A percentile compares a stretch with the other conserved stretches of the same genome.
Conservation (phyloP, 2,113 vertebrate species). For the Taurulus bubalis region DNA sequence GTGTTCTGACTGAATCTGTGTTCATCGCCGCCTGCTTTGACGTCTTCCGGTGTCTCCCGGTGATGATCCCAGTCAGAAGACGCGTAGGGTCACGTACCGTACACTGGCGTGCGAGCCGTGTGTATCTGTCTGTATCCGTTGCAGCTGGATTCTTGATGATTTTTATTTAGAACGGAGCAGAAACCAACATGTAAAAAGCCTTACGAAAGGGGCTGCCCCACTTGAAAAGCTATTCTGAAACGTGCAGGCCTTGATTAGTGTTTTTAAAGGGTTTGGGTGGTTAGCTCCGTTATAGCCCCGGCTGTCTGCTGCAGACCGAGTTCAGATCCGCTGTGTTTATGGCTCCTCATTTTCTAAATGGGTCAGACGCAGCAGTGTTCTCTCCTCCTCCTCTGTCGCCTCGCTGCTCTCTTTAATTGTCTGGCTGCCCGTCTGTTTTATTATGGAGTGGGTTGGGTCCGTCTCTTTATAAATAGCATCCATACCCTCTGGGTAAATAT, state of each 20-base stretch:
- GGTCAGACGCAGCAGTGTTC: slow-evolving; percentile 60
- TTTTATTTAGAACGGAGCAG: slow-evolving; percentile 36
- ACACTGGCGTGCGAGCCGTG: not conserved
- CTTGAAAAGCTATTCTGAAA: slow-evolving; percentile 43
- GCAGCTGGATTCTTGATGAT: slow-evolving; percentile 29
- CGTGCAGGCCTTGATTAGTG: slow-evolving; percentile 43
- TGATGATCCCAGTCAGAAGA: not conserved
- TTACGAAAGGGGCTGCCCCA: slow-evolving; percentile 22
- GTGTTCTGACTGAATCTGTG: not conserved
- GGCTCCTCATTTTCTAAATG: slow-evolving; percentile 72
- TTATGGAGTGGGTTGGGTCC: slow-evolving; percentile 30
- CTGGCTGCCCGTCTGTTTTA: slow-evolving; percentile 58
- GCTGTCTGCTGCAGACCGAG: slow-evolving; percentile 35
- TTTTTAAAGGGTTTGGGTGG: slow-evolving; percentile 37
- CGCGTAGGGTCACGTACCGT: too few relatives aligned
- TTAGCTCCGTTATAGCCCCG: slow-evolving; percentile 32
- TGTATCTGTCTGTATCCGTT: not conserved
- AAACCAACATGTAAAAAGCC: slow-evolving; percentile 21
- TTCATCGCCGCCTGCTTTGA: not conserved
- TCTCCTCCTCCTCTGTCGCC: slow-evolving; percentile 23
- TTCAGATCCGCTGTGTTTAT: slow-evolving; percentile 30
- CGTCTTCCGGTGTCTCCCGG: not conserved
- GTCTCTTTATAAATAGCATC: slow-evolving; percentile 44
- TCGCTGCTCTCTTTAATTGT: slow-evolving; percentile 53
- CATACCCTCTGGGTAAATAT: not conserved